A percentile compares a stretch with the other conserved stretches of the same genome.
phyloP scores from a whole-genome alignment of 2,888 invertebrate species.

The Hypolimnas misippus region DNA sequence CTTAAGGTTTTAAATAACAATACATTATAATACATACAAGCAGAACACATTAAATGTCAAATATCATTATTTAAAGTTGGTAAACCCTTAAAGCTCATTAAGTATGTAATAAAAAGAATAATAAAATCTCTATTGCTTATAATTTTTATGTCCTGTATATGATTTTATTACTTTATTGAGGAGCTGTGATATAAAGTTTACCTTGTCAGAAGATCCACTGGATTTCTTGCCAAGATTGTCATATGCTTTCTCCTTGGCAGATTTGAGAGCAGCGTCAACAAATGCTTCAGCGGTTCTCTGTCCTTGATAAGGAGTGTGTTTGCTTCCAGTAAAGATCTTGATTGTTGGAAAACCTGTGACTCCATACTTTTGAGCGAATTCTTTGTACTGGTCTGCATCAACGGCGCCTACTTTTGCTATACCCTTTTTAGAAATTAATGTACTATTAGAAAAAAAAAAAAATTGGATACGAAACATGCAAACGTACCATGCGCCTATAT shows the following conservation, averaged over 20 bases:
- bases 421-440: constrained; percentile 82
- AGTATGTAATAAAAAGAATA: neutral
- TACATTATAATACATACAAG: too few species aligned
- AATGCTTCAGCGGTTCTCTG: constrained; percentile 93
- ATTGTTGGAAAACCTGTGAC: constrained; percentile 97
- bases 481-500: neutral
- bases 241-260: constrained; percentile 89
- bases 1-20: too few species aligned
- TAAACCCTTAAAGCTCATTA: too few species aligned
- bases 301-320: constrained; percentile 94
- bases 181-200: constrained; percentile 53
- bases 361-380: constrained; percentile 90
- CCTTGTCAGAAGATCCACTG: constrained; percentile 70
- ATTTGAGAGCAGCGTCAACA: constrained; percentile 92
- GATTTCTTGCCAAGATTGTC: constrained; percentile 86
- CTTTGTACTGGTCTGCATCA: constrained; percentile 95
- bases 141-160: constrained; percentile 28
- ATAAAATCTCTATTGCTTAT: neutral
- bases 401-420: constrained; percentile 97
- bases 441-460: neutral
- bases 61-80: too few species aligned
- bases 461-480: neutral
- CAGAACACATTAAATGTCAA: too few species aligned
- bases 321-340: constrained; percentile 95
- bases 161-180: constrained; percentile 37